Evolutionary conservation across 2,888 invertebrate genomes (phyloP).

Genomic region (Prosopocoilus inquinatus): DNA sequence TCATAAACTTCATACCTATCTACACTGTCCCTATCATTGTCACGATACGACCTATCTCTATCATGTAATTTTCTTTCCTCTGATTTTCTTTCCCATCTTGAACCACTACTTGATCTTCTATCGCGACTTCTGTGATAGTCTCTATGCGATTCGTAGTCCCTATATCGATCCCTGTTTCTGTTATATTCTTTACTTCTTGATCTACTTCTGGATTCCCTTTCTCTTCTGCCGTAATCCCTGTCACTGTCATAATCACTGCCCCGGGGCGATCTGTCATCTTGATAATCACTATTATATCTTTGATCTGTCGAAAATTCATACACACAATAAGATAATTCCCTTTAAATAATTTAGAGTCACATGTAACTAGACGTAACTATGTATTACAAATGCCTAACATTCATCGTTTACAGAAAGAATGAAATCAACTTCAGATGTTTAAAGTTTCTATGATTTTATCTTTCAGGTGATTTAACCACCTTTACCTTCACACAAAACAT

Average conservation of each 20-base stretch:
- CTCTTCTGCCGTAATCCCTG: slow-evolving; percentile 39
- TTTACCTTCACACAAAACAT: no score
- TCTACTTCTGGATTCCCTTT: slow-evolving; percentile 39
- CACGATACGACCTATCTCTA: slow-evolving; percentile 46
- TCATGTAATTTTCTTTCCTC: slow-evolving; percentile 43
- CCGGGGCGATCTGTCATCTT: slow-evolving; percentile 36
- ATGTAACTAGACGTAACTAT: no score
- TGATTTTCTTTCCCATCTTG: slow-evolving; percentile 47
- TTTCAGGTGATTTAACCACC: no score
- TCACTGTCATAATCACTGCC: slow-evolving; percentile 48
- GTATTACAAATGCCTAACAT: no score
- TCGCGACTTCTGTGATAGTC: slow-evolving; percentile 37
- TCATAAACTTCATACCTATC: slow-evolving; percentile 44
- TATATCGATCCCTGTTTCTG: slow-evolving; percentile 38
- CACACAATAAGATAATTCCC: slow-evolving; percentile 13
- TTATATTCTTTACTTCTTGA: slow-evolving; percentile 41
- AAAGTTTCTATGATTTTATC: no score
- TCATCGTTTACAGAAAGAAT: no score
- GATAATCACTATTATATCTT: slow-evolving; percentile 32
- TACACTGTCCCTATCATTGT: slow-evolving; percentile 49
- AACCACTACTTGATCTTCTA: slow-evolving; percentile 42
- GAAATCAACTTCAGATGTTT: no score
- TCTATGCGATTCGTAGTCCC: slow-evolving; percentile 40
- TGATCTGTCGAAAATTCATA: slow-evolving; percentile 31
- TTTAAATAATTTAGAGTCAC: not conserved